Evolutionary conservation across 2,113 vertebrate genomes (phyloP), one percentile per base, ranked within the genome.

Genomic region (Siniperca knerii): DNA sequence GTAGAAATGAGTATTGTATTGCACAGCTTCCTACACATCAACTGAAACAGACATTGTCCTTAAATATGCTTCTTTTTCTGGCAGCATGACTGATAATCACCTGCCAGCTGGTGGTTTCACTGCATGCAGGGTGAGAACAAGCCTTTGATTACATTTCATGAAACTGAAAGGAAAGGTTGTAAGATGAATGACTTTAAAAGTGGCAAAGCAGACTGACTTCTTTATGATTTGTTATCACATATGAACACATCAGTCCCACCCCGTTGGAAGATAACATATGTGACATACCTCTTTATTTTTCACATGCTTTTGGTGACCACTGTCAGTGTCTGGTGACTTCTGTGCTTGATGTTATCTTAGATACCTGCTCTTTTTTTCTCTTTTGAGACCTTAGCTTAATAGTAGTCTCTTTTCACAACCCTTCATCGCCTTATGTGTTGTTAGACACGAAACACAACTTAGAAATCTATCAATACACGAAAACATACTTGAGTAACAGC

Each of bases 241-340:
- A 16, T 73, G 40, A 81, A 61, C 0, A 25, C 52, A 66, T 75
- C 4, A 42, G 77, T 66, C 23, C 33, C 20, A 3, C 81, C 76
- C 52, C 2, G 77, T 13, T 52, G 21, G 5, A 35, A 75, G 88
- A 89, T 76, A 87, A 79, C 48, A 69, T 79, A 73, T 55, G 68
- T 76, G 68, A 88, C 77, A 85, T 77, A 74, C 70, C 87, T 64
- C 62, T 62, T 50, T 83, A 40, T 11, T 75, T 70, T 54, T 70
- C 35, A 52, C 57, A 65, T 68, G 58, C 42, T 48, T 62, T 4
- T 58, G 8, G 72, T 18, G 6, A 79, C 44, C 37, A 55, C n/a
- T 25, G 57, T 82, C 74, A 58, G 44, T 21, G 21, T 57, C 16
- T 35, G 4, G 4, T 71, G 42, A 33, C 35, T 55, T 55, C 55